phyloP scores from a whole-genome alignment of 2,797 vertebrate genomes.

The Tragopan temminckii region DNA sequence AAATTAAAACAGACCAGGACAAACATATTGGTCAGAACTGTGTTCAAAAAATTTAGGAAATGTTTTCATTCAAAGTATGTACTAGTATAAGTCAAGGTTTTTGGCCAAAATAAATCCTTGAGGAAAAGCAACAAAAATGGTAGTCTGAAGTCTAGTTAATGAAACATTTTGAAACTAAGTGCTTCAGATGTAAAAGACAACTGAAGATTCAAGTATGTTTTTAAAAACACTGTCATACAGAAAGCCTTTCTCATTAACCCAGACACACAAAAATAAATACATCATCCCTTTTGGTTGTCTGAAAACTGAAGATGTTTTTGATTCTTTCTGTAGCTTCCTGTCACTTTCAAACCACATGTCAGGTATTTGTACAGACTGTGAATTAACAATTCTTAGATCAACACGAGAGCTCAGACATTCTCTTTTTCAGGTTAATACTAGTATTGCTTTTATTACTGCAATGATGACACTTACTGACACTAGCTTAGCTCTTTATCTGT shows the following conservation, averaged over 20 bases:
- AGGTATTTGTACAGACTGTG: background rate
- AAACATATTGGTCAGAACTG: background rate
- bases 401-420: background rate
- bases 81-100: background rate
- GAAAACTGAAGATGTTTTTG: background rate
- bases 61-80: too few species aligned
- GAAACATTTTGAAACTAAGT: background rate
- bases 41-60: background rate
- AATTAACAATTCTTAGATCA: background rate
- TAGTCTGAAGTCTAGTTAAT: background rate
- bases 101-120: background rate
- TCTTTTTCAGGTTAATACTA: background rate
- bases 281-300: background rate
- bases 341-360: background rate
- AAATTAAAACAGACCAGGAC: constrained; percentile 9
- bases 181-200: background rate
- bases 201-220: background rate
- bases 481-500: background rate
- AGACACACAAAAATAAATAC: background rate
- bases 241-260: background rate
- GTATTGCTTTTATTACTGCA: background rate
- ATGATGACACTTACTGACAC: background rate
- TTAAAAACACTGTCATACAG: background rate
- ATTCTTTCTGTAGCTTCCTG: background rate
- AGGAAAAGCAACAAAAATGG: background rate